Evolutionary conservation across 2,797 vertebrate species (phyloP), one percentile per base, ranked within the genome.

Genomic region (Oryzias sinensis): DNA sequence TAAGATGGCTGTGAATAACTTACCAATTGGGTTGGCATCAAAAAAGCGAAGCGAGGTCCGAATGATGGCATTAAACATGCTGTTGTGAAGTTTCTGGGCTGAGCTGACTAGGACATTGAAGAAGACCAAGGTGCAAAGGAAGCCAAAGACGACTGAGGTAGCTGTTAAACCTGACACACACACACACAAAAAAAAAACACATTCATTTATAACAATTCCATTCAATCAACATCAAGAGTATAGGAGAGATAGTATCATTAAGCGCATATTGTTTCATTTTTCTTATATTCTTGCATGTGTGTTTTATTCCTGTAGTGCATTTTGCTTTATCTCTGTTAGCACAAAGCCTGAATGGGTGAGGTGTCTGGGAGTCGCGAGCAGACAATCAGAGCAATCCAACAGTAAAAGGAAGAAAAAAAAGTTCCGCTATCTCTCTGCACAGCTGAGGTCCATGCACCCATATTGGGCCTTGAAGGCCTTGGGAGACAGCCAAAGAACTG

Each of bases 41-140:
- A 90, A 91, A 72, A 90, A 90, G 62, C 43, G 73, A 4, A 86
- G 70, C 0, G 86, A 82, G 1, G 83, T 85, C 56, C 72, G 67
- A 13, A 92, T 82, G 56, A 92, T 70, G 76, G 83, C 80, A 3
- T 74, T 56, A 56, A 92, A 92, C 88, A 92, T 90, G 74, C 52
- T 65, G 76, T 85, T 80, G 76, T 97, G 96, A 29, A 97, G 89
- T 14, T 76, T 90, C 75, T 94, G 93, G 20, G 94, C 90, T 37
- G 94, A 91, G 63, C 78, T 92, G 74, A 98, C 94, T 17, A 97
- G 90, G 59, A 96, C 85, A 4, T 92, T 90, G 83, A 98, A 97
- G 27, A 94, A 83, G 56, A 97, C 47, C 57, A 98, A 83, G 61
- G 88, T 91, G 65, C 94, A 90, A 9, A 90, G 65, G 82, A 96